phyloP scores from a whole-genome alignment of 2,888 invertebrate genomes.

The Amaurobius ferox region DNA sequence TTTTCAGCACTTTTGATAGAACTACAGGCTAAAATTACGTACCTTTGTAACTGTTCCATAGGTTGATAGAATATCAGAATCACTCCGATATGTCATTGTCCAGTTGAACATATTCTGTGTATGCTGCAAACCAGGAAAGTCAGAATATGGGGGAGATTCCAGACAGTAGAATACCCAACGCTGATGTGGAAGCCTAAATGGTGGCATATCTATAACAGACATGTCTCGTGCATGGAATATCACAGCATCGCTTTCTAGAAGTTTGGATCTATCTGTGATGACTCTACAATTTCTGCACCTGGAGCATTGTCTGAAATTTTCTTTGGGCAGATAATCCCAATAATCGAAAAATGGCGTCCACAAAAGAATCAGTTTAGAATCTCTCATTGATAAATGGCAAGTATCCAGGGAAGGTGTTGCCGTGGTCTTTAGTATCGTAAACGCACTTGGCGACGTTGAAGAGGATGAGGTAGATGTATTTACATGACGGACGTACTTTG shows the following conservation, averaged over 20 bases:
- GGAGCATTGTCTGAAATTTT: constrained; percentile 15
- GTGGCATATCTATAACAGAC: constrained; percentile 65
- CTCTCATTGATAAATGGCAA: constrained; percentile 12
- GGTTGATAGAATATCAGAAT: constrained; percentile 49
- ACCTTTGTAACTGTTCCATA: constrained; percentile 47
- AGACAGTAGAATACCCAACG: constrained; percentile 73
- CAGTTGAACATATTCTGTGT: constrained; percentile 62
- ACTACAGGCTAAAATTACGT: background rate
- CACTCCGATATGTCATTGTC: constrained; percentile 64
- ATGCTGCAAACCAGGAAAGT: constrained; percentile 44
- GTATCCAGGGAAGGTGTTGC: background rate
- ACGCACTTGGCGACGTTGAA: background rate
- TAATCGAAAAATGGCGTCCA: constrained; percentile 63
- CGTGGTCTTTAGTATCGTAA: constrained; percentile 16
- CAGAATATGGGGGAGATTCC: constrained; percentile 73
- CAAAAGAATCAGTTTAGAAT: constrained; percentile 59
- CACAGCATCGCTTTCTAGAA: constrained; percentile 73
- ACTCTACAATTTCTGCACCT: constrained; percentile 42
- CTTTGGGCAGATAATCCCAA: constrained; percentile 45
- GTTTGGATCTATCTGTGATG: constrained; percentile 53
- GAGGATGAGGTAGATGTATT: background rate
- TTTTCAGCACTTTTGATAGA: no score
- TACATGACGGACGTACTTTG: constrained; percentile 20
- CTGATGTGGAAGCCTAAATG: constrained; percentile 59
- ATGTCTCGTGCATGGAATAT: constrained; percentile 74